Base-by-base conservation (phyloP, 1,140 invertebrate genomes). In the Campoletis sonorensis region DNA sequence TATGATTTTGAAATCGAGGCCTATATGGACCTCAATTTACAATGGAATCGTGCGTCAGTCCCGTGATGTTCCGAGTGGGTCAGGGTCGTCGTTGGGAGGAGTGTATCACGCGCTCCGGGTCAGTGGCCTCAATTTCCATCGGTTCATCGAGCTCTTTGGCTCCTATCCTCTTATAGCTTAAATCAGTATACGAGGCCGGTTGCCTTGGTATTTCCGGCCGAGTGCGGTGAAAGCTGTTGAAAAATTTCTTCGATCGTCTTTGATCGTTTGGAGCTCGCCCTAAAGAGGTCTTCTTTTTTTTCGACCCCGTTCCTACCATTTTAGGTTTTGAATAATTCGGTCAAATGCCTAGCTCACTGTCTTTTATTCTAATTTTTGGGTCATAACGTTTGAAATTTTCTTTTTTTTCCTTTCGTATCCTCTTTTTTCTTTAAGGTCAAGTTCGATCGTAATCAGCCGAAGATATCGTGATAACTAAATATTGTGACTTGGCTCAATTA, bases 211-310 rank as follows among this genome's bases (percentile, higher is more conserved):
- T 82, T 61, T 73, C 61, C 40, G 79, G 79, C 80, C 70, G 40
- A 81, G 75, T 75, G 72, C 58, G 87, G 88, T 88, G 87, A 88
- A 88, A 88, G 87, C 84, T 78, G 81, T 49, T 81, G 78, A 86
- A 88, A 87, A 85, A 85, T 84, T 82, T 81, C 64, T 54, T 49
- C 27, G 73, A 77, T 77, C 73, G 70, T 73, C 61, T 51, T n/a
- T 4, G 16, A 54, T 75, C 45, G n/a, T 18, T 27, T n/a, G 1
- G 67, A 33, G 30, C 15, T 33, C 67, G 67, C 4, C 67, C 27
- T 30, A 4, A 33, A 51, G 72, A 73, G 51, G 21, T 58, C 72
- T 75, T 54, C 40, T 8, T 75, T 51, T 58, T 49, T 75, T 58
- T 51, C 3, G 7, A 3, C 21, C 30, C 18, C 3, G 30, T 23